Evolutionary conservation across 2,888 invertebrate species (phyloP).

Genomic region (Leucania comma): DNA sequence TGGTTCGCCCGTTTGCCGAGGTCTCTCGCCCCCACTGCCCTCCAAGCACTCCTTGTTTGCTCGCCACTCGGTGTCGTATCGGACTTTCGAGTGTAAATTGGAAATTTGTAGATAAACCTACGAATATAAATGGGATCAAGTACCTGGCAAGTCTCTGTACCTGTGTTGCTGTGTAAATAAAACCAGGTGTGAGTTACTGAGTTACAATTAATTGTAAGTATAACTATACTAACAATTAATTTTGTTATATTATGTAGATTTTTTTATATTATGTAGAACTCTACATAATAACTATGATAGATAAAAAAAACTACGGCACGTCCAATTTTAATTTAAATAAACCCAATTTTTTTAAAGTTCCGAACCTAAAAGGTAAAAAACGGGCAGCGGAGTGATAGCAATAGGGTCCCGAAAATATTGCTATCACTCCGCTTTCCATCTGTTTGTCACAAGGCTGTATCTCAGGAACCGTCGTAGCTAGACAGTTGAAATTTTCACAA

Average conservation of each 20-base stretch:
- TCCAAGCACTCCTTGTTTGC: slow-evolving; percentile 74
- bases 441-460: too few species aligned
- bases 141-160: slow-evolving; percentile 35
- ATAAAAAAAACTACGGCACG: neutral
- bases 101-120: slow-evolving; percentile 73
- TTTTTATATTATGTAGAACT: too few species aligned
- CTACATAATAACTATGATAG: too few species aligned
- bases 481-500: too few species aligned
- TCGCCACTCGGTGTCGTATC: slow-evolving; percentile 80
- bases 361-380: too few species aligned
- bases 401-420: too few species aligned
- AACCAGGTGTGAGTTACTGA: slow-evolving; percentile 7
- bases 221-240: too few species aligned
- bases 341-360: too few species aligned
- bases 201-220: neutral
- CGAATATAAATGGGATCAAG: slow-evolving; percentile 49
- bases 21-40: slow-evolving; percentile 65
- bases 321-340: neutral
- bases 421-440: too few species aligned
- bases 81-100: slow-evolving; percentile 82
- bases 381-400: too few species aligned
- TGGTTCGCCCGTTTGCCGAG: slow-evolving; percentile 70
- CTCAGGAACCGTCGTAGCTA: too few species aligned
- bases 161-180: slow-evolving; percentile 20
- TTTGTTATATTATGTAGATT: too few species aligned